A percentile compares a stretch with the other conserved stretches of the same genome.
Evolutionary conservation across 2,888 invertebrate species (phyloP).

Genomic region (Hoplodrina ambigua): DNA sequence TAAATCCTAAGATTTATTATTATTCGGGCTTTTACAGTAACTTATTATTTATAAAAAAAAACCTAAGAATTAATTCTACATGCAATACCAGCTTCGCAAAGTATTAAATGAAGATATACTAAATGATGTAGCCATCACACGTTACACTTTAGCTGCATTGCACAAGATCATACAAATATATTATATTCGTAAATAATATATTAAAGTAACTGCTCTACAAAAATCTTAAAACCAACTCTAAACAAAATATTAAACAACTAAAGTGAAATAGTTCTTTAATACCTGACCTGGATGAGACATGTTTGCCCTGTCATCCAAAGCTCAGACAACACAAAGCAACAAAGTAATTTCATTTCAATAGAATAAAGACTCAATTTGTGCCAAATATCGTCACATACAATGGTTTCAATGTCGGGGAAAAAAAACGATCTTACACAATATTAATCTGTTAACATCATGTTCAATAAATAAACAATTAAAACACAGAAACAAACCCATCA

Average conservation of each 20-base stretch:
- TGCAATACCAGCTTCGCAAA: conserved; percentile 23
- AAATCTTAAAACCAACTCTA: neutral
- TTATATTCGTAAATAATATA: neutral
- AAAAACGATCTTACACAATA: neutral
- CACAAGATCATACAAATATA: conserved; percentile 4
- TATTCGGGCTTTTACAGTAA: too few relatives aligned
- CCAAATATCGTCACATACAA: conserved; percentile 1
- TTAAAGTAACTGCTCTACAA: neutral
- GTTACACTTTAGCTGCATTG: conserved; percentile 7
- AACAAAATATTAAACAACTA: neutral
- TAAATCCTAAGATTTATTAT: too few relatives aligned
- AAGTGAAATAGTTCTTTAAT: neutral
- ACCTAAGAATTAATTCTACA: conserved; percentile 4
- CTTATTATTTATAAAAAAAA: neutral
- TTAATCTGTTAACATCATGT: neutral
- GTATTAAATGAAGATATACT: conserved; percentile 12
- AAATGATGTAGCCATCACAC: conserved; percentile 14
- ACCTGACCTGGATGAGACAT: too few relatives aligned
- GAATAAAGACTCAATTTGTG: conserved; percentile 11
- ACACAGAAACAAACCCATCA: conserved; percentile 9
- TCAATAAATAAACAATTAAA: conserved; percentile 17
- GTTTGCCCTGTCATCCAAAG: neutral
- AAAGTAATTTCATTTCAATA: neutral
- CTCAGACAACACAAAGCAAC: neutral
- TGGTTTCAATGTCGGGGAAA: neutral